Evolutionary conservation across 92 coral and sea anemone species (phyloP), one percentile per base, ranked within the genome.

Genomic region (Metridium senile): DNA sequence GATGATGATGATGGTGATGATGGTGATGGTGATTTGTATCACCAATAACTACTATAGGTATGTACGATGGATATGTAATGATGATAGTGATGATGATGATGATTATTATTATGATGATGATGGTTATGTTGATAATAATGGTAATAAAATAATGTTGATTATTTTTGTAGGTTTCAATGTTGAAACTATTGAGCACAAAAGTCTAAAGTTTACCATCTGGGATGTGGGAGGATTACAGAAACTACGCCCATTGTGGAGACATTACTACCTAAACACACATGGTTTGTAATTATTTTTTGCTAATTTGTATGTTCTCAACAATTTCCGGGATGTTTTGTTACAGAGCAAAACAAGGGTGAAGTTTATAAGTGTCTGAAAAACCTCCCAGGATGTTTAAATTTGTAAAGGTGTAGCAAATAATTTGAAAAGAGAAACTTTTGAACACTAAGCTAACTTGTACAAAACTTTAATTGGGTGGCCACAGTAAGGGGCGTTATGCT

Each of bases 191-290:
- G 99, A 96, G 77, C 98, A 96, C 81, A 90, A 89, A 59, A 96
- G 89, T 87, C 85, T 96, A 29, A 96, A 96, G 74, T 96, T 96
- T 76, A 93, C 99, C 1, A 93, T 96, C 43, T 96, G 99, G 99
- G 99, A 96, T 72, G 99, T 96, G 26, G 99, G 99, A 53, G 99
- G 99, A 19, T 81, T 96, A 31, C 99, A 96, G 68, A 96, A 96
- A 78, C 85, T 96, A 18, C 96, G 99, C 35, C 99, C 99, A 33
- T 74, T 96, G 23, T 96, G 99, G 99, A 78, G 99, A 64, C 99
- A 96, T 62, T 96, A 96, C 63, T 96, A 96, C 66, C 90, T 96
- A 0, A 92, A 96, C 74, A 89, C 97, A 22, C 99, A 95, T 77
- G 99, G 99, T 95, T 68, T n/a, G 83, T 23, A 16, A 17, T 16